These are phyloP conservation scores for Listronotus oregonensis DNA, from an alignment of 1,140 invertebrate genomes.

Conservation along the genomic window DNA sequence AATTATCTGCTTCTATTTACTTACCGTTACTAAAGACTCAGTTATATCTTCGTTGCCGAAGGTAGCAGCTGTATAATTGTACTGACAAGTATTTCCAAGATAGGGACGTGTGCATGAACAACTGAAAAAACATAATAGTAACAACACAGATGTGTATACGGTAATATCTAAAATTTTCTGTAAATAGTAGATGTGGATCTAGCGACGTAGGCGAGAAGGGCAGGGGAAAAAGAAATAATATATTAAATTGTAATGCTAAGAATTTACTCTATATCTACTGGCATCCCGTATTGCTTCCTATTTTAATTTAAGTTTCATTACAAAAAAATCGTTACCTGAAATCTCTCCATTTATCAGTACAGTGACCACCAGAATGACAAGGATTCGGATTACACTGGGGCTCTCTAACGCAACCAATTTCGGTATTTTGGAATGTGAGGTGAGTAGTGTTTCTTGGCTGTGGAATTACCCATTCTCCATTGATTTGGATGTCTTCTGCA, in stretches of 20 bases:
- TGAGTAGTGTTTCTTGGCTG: conserved; percentile 36
- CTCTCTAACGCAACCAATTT: conserved; percentile 74
- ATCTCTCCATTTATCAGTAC: conserved; percentile 82
- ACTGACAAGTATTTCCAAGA: conserved; percentile 84
- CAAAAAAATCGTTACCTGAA: conserved; percentile 11
- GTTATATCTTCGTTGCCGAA: conserved; percentile 85
- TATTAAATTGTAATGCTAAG: too few relatives aligned
- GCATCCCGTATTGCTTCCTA: too few relatives aligned
- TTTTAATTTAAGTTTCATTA: too few relatives aligned
- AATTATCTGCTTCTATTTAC: too few relatives aligned
- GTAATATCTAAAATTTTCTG: too few relatives aligned
- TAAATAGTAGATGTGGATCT: too few relatives aligned
- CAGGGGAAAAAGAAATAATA: too few relatives aligned
- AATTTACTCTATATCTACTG: too few relatives aligned
- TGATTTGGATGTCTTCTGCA: conserved; percentile 87
- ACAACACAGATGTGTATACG: background rate
- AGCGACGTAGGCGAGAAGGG: too few relatives aligned
- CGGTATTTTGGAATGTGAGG: conserved; percentile 60
- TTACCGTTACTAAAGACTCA: conserved; percentile 67
- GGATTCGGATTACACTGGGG: conserved; percentile 85
- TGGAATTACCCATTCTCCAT: conserved; percentile 73
- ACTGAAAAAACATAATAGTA: conserved; percentile 59
- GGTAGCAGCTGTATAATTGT: conserved; percentile 87
- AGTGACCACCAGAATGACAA: conserved; percentile 83
- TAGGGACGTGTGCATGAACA: conserved; percentile 87